Evolutionary conservation across 2,113 vertebrate species (phyloP), one percentile per base, ranked within the genome.

Genomic region (Neogobius melanostomus): DNA sequence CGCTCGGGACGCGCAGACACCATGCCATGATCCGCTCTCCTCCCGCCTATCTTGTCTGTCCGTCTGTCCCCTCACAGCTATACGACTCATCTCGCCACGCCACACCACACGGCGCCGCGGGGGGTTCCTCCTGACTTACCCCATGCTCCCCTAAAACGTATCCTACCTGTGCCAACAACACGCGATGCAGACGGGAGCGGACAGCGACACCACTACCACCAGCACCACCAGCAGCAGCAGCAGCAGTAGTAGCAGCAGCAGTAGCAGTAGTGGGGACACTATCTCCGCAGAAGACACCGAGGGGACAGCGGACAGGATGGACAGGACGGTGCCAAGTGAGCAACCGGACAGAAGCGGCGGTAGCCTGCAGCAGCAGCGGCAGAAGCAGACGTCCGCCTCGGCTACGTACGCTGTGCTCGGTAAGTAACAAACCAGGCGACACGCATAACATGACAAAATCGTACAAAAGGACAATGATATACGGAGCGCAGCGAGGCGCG

Each of bases 251-350:
- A 49, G 54, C 28, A 36, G 28, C 4, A 78, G 76, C 83, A 68
- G 82, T 47, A 47, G 46, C 52, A 68, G 80, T 68, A 62, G 59
- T 69, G 45, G 54, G 62, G 51, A 50, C 54, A 16, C 46, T 51
- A 46, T 48, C 69, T 6, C 51, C 51, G 15, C 72, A 72, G 72
- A 80, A 77, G 77, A 64, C 69, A 69, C 66, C 67, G 68, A 73
- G 80, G 73, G 82, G 46, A 70, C 77, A 71, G 75, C 43, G 72
- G 84, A 83, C 74, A 87, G 86, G 89, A 90, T 85, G 86, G 89
- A 89, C 68, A 80, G 76, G 80, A 87, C 83, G 71, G 76, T 53
- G 77, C 46, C 81, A 15, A 59, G 60, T 59, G 83, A 86, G 43
- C 81, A 77, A 76, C 82, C 83, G 80, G 81, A 86, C 75, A 71